Conservation (phyloP, 2,113 vertebrate genomes). For the Guaruba guarouba region DNA sequence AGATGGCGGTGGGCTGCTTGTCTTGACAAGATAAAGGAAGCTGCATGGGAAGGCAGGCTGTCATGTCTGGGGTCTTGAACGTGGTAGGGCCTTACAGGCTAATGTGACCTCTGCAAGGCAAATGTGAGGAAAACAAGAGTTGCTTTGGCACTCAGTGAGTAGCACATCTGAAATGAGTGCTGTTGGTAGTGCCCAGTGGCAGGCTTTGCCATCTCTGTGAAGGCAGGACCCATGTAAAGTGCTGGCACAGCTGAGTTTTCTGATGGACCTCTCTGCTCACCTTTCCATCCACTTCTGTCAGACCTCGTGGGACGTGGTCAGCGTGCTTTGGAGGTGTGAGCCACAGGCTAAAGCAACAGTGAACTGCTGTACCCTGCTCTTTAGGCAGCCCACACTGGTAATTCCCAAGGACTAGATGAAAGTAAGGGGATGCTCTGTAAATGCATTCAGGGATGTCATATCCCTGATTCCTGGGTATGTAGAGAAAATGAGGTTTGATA, state of each 20-base stretch:
- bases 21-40: background rate
- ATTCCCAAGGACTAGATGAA: background rate
- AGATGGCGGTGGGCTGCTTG: background rate
- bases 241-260: background rate
- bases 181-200: background rate
- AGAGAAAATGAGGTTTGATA: background rate
- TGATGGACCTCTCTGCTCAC: background rate
- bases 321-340: background rate
- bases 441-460: background rate
- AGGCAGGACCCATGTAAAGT: background rate
- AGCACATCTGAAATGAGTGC: accelerated
- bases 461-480: background rate
- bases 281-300: background rate
- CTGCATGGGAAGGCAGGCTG: background rate
- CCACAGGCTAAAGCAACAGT: background rate
- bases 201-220: background rate
- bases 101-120: background rate
- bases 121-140: background rate
- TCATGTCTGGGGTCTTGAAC: background rate
- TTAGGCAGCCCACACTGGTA: background rate
- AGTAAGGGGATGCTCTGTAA: background rate
- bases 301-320: background rate
- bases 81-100: background rate
- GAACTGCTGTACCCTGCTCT: background rate
- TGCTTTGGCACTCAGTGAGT: accelerated